phyloP scores from a whole-genome alignment of 1,140 invertebrate genomes.

The Arion vulgaris region DNA sequence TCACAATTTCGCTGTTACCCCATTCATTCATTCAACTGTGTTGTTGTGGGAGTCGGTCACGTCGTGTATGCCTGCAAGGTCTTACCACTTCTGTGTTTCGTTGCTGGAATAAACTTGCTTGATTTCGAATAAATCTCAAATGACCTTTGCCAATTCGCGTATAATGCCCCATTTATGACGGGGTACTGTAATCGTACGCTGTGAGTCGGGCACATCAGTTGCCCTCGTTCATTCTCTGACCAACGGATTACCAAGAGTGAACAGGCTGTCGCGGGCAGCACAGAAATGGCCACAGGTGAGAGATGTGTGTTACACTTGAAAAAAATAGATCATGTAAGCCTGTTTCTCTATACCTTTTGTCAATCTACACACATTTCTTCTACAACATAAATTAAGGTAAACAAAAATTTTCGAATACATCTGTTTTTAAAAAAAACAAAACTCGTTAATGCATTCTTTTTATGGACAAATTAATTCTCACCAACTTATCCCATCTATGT shows the following conservation, averaged over 20 bases:
- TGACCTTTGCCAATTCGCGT: not conserved
- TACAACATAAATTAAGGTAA: too few relatives aligned
- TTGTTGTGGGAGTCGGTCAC: too few relatives aligned
- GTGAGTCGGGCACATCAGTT: not conserved
- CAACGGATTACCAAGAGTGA: not conserved
- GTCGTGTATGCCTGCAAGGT: not conserved
- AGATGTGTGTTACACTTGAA: not conserved
- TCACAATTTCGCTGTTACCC: not conserved
- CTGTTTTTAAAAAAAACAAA: too few relatives aligned
- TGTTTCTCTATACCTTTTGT: too few relatives aligned
- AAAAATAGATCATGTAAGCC: too few relatives aligned
- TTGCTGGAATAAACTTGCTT: too few relatives aligned
- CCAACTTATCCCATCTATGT: too few relatives aligned
- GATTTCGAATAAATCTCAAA: not conserved
- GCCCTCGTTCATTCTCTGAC: not conserved
- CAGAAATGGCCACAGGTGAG: constrained; percentile 2
- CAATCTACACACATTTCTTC: too few relatives aligned
- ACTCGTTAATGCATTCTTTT: too few relatives aligned
- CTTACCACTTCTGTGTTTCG: too few relatives aligned
- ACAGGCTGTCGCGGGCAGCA: not conserved
- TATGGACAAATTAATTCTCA: too few relatives aligned
- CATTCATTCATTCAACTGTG: constrained; percentile 5
- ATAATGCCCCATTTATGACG: not conserved
- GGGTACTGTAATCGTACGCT: not conserved
- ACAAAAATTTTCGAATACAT: too few relatives aligned